A percentile compares a stretch with the other conserved stretches of the same genome.
phyloP scores from a whole-genome alignment of 2,888 invertebrate genomes.

The Hirtodrosophila duncani region DNA sequence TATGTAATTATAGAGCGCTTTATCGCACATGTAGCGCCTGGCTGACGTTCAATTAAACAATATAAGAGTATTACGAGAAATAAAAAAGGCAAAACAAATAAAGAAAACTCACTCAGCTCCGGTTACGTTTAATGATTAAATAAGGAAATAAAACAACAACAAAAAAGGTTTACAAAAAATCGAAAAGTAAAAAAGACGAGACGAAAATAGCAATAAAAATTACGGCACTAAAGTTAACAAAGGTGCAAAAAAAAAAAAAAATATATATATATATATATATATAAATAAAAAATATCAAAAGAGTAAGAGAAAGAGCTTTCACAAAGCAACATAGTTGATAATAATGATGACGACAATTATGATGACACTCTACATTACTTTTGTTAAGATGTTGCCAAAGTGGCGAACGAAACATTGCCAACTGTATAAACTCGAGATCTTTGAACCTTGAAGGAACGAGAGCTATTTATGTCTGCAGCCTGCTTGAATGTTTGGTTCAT shows the following conservation, averaged over 20 bases:
- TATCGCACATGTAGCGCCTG: constrained; percentile 23
- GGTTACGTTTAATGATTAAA: constrained; percentile 21
- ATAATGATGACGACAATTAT: neutral
- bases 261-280: neutral
- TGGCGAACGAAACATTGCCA: no score
- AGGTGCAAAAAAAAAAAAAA: constrained; percentile 24
- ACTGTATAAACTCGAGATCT: no score
- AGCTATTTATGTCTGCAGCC: no score
- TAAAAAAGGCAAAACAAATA: constrained; percentile 11
- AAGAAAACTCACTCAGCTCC: constrained; percentile 29
- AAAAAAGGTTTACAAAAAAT: neutral
- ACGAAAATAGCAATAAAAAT: constrained; percentile 9
- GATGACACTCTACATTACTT: neutral
- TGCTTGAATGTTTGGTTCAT: no score
- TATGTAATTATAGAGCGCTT: no score
- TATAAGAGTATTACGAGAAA: constrained; percentile 33
- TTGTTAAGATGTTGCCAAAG: no score
- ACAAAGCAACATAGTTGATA: constrained; percentile 19
- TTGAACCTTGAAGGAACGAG: no score
- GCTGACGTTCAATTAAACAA: constrained; percentile 39
- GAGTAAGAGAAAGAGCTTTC: constrained; percentile 21
- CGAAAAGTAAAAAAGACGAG: constrained; percentile 25
- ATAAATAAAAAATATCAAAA: constrained; percentile 1
- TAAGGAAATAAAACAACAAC: neutral
- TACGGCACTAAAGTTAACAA: constrained; percentile 34